Evolutionary conservation across 1,140 invertebrate genomes (phyloP).

Genomic region (Lanistes nyassanus): DNA sequence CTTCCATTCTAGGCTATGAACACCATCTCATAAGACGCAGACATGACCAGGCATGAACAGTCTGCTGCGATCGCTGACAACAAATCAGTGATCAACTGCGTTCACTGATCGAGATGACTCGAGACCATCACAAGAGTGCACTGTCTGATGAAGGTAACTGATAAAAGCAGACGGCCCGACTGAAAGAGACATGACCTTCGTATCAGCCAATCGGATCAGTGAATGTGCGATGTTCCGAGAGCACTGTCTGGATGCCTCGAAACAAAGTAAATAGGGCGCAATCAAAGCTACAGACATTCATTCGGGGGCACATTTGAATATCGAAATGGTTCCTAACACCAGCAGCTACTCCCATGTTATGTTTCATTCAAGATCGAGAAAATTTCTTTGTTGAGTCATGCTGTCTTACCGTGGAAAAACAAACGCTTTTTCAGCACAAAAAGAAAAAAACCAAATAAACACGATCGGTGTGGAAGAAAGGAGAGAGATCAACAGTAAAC

Average conservation of each 20-base stretch:
- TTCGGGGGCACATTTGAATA: too few species aligned
- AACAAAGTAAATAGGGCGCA: too few species aligned
- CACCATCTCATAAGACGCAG: conserved; percentile 15
- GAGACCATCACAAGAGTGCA: too few species aligned
- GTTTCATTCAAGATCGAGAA: conserved; percentile 37
- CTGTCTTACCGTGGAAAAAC: conserved; percentile 28
- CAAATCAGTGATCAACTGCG: neutral
- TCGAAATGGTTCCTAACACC: too few species aligned
- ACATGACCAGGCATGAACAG: conserved; percentile 12
- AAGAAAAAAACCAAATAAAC: conserved; percentile 5
- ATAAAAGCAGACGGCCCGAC: conserved; percentile 27
- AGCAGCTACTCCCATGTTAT: conserved; percentile 28
- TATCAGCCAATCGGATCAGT: conserved; percentile 28
- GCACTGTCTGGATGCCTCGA: too few species aligned
- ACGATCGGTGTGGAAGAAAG: neutral
- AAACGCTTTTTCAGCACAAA: conserved; percentile 16
- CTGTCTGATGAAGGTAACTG: conserved; percentile 2
- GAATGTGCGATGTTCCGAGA: too few species aligned
- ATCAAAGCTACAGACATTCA: too few species aligned
- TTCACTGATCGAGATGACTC: too few species aligned
- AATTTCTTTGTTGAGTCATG: conserved; percentile 28
- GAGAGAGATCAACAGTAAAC: too few species aligned
- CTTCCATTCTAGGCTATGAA: conserved; percentile 27
- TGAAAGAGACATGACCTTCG: conserved; percentile 19
- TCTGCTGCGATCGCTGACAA: neutral